A percentile compares a stretch with the other conserved stretches of the same genome.
Conservation (phyloP, 1,140 invertebrate species). For the Drosophila sproati region DNA sequence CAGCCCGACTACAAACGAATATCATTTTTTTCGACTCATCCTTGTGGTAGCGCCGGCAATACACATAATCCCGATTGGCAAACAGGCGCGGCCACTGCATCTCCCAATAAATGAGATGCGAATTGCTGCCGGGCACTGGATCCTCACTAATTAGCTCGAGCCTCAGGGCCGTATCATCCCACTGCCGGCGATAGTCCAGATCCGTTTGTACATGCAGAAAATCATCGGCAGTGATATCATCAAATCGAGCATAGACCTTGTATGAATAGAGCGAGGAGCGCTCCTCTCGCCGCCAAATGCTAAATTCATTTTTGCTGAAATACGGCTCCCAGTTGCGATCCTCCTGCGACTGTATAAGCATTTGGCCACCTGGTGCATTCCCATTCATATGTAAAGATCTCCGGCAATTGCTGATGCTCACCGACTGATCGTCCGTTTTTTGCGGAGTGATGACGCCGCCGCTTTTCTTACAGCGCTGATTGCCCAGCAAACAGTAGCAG, state of each 20-base stretch:
- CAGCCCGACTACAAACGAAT: slow-evolving; percentile 85
- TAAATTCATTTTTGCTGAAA: slow-evolving; percentile 91
- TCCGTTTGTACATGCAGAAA: slow-evolving; percentile 93
- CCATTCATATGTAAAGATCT: slow-evolving; percentile 36
- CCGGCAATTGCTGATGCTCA: slow-evolving; percentile 54
- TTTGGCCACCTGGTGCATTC: slow-evolving; percentile 67
- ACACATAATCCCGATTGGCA: slow-evolving; percentile 94
- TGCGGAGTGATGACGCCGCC: slow-evolving; percentile 63
- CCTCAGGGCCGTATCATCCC: slow-evolving; percentile 92
- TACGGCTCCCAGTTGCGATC: slow-evolving; percentile 90
- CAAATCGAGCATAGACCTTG: slow-evolving; percentile 93
- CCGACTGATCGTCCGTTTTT: slow-evolving; percentile 56
- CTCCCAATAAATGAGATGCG: slow-evolving; percentile 94
- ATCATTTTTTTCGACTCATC: slow-evolving; percentile 86
- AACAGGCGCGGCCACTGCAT: slow-evolving; percentile 94
- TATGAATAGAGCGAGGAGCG: slow-evolving; percentile 89
- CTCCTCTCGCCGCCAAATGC: slow-evolving; percentile 92
- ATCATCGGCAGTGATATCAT: slow-evolving; percentile 91
- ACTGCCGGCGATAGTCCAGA: slow-evolving; percentile 90
- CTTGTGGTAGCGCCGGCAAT: slow-evolving; percentile 89
- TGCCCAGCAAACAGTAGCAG: slow-evolving; percentile 87
- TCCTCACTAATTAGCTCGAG: slow-evolving; percentile 89
- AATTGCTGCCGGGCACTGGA: slow-evolving; percentile 85
- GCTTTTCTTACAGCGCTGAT: slow-evolving; percentile 87
- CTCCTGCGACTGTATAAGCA: slow-evolving; percentile 79